phyloP scores from a whole-genome alignment of 2,113 vertebrate species.

The Eonycteris spelaea region DNA sequence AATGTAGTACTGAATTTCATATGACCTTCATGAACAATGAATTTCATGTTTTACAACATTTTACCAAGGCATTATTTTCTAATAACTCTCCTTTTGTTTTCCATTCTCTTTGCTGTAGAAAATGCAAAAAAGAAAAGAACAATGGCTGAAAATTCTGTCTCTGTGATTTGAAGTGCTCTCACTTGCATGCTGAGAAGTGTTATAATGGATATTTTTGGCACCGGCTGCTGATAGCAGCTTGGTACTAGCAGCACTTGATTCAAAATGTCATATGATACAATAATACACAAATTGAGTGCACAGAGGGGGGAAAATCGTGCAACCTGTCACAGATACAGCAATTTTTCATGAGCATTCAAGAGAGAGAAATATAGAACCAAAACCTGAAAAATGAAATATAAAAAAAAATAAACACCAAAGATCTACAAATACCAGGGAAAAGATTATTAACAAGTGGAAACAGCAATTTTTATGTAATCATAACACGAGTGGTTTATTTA shows the following conservation, averaged over 20 bases:
- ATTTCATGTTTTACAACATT: conserved; percentile 52
- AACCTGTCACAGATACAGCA: not conserved
- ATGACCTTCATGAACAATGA: conserved; percentile 43
- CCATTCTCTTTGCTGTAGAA: conserved; percentile 15
- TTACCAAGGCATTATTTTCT: conserved; percentile 58
- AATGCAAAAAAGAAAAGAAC: conserved; percentile 59
- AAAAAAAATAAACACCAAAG: not conserved
- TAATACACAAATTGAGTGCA: conserved; percentile 42
- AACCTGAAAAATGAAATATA: not conserved
- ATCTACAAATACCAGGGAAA: not conserved
- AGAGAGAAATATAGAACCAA: not conserved
- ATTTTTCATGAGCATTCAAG: conserved; percentile 30
- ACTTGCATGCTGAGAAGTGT: conserved; percentile 58
- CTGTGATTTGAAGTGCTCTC: conserved; percentile 64
- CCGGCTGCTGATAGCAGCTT: conserved; percentile 67
- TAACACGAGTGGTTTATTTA: not conserved
- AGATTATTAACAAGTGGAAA: not conserved
- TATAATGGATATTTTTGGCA: conserved; percentile 71
- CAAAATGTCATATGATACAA: conserved; percentile 43
- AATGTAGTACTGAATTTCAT: conserved; percentile 77
- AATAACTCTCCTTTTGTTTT: conserved; percentile 64
- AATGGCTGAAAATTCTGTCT: conserved; percentile 2
- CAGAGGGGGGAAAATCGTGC: not conserved
- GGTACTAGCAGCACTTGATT: conserved; percentile 55
- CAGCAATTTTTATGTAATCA: not conserved